A percentile compares a stretch with the other conserved stretches of the same genome.
Evolutionary conservation across 2,113 vertebrate species (phyloP).

Genomic region (Tyto alba): DNA sequence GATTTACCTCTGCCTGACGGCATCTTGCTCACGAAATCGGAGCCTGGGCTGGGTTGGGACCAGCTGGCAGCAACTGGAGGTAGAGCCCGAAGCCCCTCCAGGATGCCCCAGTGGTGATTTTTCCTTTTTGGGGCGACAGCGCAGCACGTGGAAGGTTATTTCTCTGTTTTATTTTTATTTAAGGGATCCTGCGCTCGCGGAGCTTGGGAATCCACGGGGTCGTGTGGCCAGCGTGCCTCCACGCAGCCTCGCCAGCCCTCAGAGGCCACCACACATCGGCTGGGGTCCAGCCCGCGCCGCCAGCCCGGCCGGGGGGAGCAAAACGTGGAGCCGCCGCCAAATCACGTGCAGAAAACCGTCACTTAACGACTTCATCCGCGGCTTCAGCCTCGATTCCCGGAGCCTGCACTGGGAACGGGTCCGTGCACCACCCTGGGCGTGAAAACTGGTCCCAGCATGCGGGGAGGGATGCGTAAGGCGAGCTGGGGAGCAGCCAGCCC

Average conservation of each 20-base stretch:
- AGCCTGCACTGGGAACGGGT: background rate
- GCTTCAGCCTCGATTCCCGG: rapidly evolving
- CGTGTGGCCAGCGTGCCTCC: rapidly evolving
- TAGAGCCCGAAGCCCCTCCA: background rate
- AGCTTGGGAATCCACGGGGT: background rate
- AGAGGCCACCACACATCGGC: background rate
- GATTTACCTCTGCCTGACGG: background rate
- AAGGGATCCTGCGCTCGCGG: background rate
- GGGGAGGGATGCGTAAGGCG: rapidly evolving
- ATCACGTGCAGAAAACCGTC: background rate
- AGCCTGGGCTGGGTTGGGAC: background rate
- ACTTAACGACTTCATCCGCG: rapidly evolving
- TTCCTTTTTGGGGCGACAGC: background rate
- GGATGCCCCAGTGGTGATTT: background rate
- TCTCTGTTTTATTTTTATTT: background rate
- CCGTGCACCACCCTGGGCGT: rapidly evolving
- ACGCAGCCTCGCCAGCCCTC: background rate
- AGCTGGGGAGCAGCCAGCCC: background rate
- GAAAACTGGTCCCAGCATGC: rapidly evolving
- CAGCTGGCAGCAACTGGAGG: rapidly evolving
- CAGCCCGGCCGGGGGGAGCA: background rate
- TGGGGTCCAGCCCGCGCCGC: too few relatives aligned
- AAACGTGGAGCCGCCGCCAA: background rate
- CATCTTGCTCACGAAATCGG: rapidly evolving
- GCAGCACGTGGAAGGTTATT: background rate